These are phyloP conservation scores for Stomorhina lunata DNA, from an alignment of 2,888 invertebrate genomes.

Conservation along the genomic window DNA sequence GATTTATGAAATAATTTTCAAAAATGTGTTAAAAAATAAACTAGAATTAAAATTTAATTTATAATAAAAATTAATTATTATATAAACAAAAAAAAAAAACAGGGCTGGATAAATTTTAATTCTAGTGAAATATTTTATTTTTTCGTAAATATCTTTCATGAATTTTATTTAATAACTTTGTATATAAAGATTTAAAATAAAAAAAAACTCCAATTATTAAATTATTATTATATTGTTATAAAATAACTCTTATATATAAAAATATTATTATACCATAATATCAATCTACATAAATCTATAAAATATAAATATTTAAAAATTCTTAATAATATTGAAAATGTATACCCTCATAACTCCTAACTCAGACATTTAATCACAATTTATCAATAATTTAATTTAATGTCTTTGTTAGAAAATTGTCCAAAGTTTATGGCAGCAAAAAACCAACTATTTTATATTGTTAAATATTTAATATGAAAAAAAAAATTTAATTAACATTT, in stretches of 20 bases:
- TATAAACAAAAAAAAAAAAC: constrained; percentile 33
- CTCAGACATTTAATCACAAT: background rate
- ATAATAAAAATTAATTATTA: background rate
- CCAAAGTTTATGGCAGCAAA: constrained; percentile 2
- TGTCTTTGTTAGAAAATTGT: constrained; percentile 24
- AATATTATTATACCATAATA: no score
- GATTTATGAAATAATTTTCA: background rate
- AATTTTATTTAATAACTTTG: background rate
- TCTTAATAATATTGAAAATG: background rate
- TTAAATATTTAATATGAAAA: constrained; percentile 25
- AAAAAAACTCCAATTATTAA: no score
- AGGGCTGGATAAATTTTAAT: constrained; percentile 78
- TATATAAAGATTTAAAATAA: no score
- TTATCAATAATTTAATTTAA: no score
- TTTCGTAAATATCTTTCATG: background rate
- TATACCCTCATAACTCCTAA: background rate
- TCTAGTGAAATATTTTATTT: constrained; percentile 45
- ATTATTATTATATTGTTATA: no score
- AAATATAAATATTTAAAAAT: no score
- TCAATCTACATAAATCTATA: no score
- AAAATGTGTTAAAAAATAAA: constrained; percentile 12
- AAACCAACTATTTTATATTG: constrained; percentile 18
- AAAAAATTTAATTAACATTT: constrained; percentile 2
- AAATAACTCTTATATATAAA: no score
- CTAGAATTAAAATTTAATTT: constrained; percentile 58